Base-by-base conservation (phyloP, 2,888 invertebrate genomes). In the Dicyrtoma fusca region DNA sequence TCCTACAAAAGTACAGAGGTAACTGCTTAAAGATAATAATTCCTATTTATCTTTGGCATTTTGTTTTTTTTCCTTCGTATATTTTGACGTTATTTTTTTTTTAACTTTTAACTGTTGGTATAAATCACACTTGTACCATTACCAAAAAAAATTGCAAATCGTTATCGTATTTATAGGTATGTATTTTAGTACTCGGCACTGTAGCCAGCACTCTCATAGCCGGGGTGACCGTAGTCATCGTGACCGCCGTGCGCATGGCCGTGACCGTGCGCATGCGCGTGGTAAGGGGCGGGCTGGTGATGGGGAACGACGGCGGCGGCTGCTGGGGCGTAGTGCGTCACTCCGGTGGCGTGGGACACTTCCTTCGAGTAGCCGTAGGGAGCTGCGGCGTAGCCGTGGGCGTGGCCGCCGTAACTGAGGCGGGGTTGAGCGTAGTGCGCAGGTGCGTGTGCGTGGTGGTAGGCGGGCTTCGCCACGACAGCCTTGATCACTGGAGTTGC, bases 401-500 rank as follows among this genome's bases (percentile, higher is more conserved):
- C 69, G 51, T 62, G 59, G 2, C 23, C 59, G n/a, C 34, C 55
- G 26, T 62, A 19, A 19, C 70, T 47, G 47, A 26, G 3, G 1
- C 25, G 26, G 23, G 45, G 17, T 4, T 44, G 47, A 11, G 25
- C 13, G 26, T 13, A n/a, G 11, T 53, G 66, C 25, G 42, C 25
- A 4, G 4, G 4, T 5, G 45, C 45, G 19, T 53, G 51, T 25
- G 26, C 65, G 26, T 65, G 53, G n/a, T 51, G 51, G 64, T 64
- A 64, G 1, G 23, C 47, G n/a, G 45, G 53, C 19, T 47, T 47
- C 2, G 59, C 13, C 6, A 21, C 61, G 11, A 71, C 71, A 4
- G 74, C 74, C 47, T 73, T 73, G 5, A 73, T 26, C 11, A 73
- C 59, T 26, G 73, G 70, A 19, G 73, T 47, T 4, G 62, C 62